Percentiles rank a stretch among this genome's conserved stretches.
These are phyloP conservation scores for Ganaspis sp. DNA, from an alignment of 1,140 invertebrate genomes.

Conservation along the genomic window DNA sequence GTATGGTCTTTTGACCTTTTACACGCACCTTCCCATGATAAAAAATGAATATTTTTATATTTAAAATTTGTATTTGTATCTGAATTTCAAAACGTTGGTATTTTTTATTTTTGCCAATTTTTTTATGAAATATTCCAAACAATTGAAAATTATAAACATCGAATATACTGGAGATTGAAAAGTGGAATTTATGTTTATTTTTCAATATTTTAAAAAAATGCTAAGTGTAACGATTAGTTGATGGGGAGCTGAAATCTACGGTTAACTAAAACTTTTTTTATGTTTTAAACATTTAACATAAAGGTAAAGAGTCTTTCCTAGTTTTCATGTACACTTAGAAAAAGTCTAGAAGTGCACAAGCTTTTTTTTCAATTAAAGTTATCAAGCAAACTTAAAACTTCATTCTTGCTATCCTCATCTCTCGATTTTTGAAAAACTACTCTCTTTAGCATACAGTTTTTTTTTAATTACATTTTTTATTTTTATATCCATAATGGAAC, in stretches of 20 bases:
- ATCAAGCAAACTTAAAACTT: conserved; percentile 6
- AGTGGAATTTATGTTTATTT: background rate
- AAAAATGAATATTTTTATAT: no score
- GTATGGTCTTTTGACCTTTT: no score
- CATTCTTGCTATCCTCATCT: conserved; percentile 27
- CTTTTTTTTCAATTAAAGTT: conserved; percentile 16
- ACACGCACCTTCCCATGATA: no score
- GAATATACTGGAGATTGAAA: background rate
- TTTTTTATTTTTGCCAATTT: no score
- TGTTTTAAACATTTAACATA: conserved; percentile 18
- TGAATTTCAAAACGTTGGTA: no score
- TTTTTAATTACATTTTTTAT: no score
- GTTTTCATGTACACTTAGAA: conserved; percentile 3
- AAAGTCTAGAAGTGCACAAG: conserved; percentile 13
- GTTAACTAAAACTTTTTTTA: conserved; percentile 16
- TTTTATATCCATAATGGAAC: no score
- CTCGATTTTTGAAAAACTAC: conserved; percentile 9
- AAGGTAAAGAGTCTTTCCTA: background rate
- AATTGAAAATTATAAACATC: background rate
- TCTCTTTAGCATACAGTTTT: background rate
- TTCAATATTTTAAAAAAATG: background rate
- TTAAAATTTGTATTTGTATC: no score
- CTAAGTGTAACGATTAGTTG: background rate
- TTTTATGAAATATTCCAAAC: no score
- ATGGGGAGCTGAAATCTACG: background rate